Evolutionary conservation across 2,113 vertebrate species (phyloP).

Genomic region (Python bivittatus): DNA sequence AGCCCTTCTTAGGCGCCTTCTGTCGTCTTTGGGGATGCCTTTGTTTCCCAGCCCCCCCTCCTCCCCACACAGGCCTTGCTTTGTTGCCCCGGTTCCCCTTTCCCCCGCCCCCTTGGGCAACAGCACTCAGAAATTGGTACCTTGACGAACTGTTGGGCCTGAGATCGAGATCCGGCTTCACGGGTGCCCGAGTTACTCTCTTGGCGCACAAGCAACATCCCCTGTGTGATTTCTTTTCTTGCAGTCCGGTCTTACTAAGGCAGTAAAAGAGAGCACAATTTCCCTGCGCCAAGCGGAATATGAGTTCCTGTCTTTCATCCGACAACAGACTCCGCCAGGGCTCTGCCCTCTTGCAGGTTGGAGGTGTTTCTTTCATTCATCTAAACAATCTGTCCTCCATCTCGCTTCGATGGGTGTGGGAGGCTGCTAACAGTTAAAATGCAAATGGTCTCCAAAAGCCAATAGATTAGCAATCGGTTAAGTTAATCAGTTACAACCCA

Average conservation of each 20-base stretch:
- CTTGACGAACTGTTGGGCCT: neutral
- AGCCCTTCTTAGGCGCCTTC: neutral
- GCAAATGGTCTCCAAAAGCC: neutral
- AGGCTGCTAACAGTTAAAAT: too few species aligned
- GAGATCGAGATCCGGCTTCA: too few species aligned
- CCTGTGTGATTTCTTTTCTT: constrained; percentile 32
- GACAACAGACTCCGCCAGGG: constrained; percentile 91
- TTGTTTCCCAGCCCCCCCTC: neutral
- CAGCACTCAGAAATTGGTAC: neutral
- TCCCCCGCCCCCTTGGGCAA: neutral
- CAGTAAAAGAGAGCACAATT: constrained; percentile 89
- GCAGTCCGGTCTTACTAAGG: constrained; percentile 95
- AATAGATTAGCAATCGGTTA: neutral
- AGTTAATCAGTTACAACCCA: too few species aligned
- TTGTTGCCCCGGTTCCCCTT: neutral
- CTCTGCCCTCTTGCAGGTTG: constrained; percentile 95
- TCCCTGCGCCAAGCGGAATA: constrained; percentile 91
- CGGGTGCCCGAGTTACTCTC: too few species aligned
- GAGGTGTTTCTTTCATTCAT: neutral
- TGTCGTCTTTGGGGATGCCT: neutral
- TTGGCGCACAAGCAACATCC: neutral
- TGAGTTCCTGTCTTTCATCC: constrained; percentile 93
- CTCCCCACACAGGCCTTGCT: neutral
- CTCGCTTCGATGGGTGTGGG: neutral
- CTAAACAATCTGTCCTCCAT: neutral